Conservation (phyloP, 2,888 invertebrate genomes). For the Leucophora obtusa region DNA sequence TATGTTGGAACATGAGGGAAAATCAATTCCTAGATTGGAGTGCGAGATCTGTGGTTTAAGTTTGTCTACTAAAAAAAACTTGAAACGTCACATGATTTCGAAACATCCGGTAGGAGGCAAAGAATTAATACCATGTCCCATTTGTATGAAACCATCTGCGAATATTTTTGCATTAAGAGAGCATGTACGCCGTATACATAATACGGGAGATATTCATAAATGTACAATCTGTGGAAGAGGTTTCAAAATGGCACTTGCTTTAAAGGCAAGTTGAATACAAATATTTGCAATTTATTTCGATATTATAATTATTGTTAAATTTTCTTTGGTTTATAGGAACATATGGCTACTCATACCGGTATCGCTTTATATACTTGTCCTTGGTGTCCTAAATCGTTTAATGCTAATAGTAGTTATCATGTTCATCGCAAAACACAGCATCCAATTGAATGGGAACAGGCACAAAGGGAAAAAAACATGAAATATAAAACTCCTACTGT, state of each 20-base stretch:
- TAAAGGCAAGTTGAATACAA: neutral
- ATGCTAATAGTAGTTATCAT: constrained; percentile 77
- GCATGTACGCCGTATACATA: constrained; percentile 74
- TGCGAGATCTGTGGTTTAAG: neutral
- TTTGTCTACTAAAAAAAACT: neutral
- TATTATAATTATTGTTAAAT: neutral
- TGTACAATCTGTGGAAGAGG: constrained; percentile 76
- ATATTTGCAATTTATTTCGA: neutral
- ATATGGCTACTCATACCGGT: constrained; percentile 77
- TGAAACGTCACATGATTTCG: neutral
- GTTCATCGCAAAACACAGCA: constrained; percentile 76
- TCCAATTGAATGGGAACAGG: constrained; percentile 73
- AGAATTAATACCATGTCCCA: neutral
- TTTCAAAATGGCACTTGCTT: constrained; percentile 72
- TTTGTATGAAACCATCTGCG: neutral
- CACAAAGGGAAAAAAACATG: neutral
- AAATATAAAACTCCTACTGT: neutral
- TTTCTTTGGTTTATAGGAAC: constrained; percentile 70
- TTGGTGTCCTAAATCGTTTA: constrained; percentile 76
- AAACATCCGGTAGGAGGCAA: neutral
- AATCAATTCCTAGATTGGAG: neutral
- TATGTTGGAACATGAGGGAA: neutral
- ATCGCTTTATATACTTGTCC: constrained; percentile 76
- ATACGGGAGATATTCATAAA: constrained; percentile 70
- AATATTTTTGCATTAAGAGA: neutral